Conservation (phyloP, 2,113 vertebrate genomes). For the Cnemophilus loriae region DNA sequence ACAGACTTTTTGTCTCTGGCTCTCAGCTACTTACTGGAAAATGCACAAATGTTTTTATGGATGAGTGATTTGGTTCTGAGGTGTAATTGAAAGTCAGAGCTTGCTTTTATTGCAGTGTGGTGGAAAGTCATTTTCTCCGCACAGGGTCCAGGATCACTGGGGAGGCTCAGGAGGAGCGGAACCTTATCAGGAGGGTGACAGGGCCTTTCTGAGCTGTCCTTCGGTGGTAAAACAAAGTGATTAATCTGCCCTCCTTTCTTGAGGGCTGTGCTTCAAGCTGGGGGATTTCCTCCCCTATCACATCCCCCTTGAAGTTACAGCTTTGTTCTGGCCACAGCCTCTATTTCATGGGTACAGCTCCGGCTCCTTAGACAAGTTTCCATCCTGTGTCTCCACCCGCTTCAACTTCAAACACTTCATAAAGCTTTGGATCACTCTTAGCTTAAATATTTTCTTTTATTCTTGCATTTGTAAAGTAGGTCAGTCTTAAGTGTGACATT, state of each 20-base stretch:
- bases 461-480: constrained; percentile 32
- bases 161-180: background rate
- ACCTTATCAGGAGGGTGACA: background rate
- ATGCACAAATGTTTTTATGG: background rate
- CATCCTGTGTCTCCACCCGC: background rate
- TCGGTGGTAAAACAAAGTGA: background rate
- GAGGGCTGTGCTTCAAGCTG: background rate
- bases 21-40: background rate
- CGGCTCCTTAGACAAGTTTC: constrained; percentile 18
- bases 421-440: constrained; percentile 49
- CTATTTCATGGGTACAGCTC: background rate
- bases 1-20: constrained; percentile 6
- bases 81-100: background rate
- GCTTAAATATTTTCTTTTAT: constrained; percentile 39
- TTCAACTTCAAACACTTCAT: constrained; percentile 39
- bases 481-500: constrained; percentile 33
- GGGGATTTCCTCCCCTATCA: background rate
- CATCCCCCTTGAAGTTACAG: background rate
- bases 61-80: background rate
- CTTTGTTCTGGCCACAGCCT: background rate
- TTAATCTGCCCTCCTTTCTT: background rate
- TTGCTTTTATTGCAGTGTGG: background rate
- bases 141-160: background rate
- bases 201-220: background rate
- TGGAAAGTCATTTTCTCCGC: background rate